Percentiles rank a stretch among this genome's conserved stretches.
phyloP scores from a whole-genome alignment of 2,797 vertebrate species.

The Chelon auratus region DNA sequence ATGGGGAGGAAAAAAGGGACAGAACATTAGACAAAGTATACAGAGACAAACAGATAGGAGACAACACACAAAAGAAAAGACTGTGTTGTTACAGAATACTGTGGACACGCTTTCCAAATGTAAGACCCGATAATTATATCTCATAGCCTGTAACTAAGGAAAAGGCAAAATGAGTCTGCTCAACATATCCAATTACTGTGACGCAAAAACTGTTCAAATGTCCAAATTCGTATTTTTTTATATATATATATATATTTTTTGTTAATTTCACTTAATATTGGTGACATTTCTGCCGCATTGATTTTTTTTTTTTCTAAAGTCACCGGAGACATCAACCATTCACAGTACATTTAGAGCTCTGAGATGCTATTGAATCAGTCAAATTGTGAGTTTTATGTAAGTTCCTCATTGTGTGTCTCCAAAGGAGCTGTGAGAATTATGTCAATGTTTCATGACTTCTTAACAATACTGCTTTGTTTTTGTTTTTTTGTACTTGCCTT shows the following conservation, averaged over 20 bases:
- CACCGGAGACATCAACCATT: constrained; percentile 16
- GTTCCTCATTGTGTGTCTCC: constrained; percentile 41
- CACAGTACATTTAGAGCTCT: constrained; percentile 34
- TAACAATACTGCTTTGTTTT: constrained; percentile 34
- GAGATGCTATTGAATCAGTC: constrained; percentile 30
- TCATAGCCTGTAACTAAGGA: neutral
- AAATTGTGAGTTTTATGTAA: constrained; percentile 34
- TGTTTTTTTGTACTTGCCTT: constrained; percentile 8
- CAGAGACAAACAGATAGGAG: neutral
- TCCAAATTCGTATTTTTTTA: neutral
- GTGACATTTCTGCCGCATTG: constrained; percentile 48
- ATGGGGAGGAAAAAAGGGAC: neutral
- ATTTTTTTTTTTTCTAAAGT: constrained; percentile 20
- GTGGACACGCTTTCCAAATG: constrained; percentile 1
- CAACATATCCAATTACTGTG: constrained; percentile 20
- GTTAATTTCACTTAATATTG: constrained; percentile 38
- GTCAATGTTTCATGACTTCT: constrained; percentile 50
- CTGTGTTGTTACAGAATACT: neutral
- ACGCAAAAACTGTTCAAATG: constrained; percentile 11
- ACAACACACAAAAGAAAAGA: neutral
- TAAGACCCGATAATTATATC: constrained; percentile 2
- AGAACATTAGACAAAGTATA: neutral
- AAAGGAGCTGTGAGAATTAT: constrained; percentile 42
- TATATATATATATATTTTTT: constrained; percentile 4
- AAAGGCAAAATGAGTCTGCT: constrained; percentile 4